A percentile compares a stretch with the other conserved stretches of the same genome.
Conservation (phyloP, 2,888 invertebrate species). For the Pachycephus smyrnensis region DNA sequence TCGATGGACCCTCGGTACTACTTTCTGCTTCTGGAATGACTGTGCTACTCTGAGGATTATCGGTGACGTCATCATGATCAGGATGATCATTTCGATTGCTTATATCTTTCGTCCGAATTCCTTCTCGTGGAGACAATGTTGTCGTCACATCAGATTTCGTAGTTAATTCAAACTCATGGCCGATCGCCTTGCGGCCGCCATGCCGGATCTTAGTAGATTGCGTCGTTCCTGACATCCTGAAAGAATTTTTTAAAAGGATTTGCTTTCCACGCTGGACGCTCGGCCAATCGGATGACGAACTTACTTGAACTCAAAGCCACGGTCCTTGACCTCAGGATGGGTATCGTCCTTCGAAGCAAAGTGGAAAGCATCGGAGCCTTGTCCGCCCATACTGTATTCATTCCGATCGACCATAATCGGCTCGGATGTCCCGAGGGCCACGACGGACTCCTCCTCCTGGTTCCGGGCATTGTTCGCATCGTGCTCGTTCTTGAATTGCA, state of each 20-base stretch:
- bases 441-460: slow-evolving; percentile 34
- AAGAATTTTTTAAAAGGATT: background rate
- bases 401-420: slow-evolving; percentile 49
- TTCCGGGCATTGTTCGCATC: slow-evolving; percentile 32
- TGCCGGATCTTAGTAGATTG: background rate
- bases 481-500: slow-evolving; percentile 56
- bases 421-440: slow-evolving; percentile 44
- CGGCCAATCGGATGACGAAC: background rate
- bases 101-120: background rate
- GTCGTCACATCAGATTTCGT: background rate
- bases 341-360: slow-evolving; percentile 40
- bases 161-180: background rate
- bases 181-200: background rate
- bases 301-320: slow-evolving; percentile 55
- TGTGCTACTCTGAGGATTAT: background rate
- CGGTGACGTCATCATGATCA: background rate
- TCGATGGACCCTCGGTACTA: background rate
- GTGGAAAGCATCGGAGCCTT: slow-evolving; percentile 38
- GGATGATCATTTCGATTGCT: background rate
- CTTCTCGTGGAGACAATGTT: background rate
- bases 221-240: background rate
- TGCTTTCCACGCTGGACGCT: background rate
- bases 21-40: background rate
- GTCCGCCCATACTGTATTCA: slow-evolving; percentile 51
- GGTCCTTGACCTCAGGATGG: slow-evolving; percentile 48